Conservation (phyloP, 2,797 vertebrate genomes). For the Malacoraja senta region DNA sequence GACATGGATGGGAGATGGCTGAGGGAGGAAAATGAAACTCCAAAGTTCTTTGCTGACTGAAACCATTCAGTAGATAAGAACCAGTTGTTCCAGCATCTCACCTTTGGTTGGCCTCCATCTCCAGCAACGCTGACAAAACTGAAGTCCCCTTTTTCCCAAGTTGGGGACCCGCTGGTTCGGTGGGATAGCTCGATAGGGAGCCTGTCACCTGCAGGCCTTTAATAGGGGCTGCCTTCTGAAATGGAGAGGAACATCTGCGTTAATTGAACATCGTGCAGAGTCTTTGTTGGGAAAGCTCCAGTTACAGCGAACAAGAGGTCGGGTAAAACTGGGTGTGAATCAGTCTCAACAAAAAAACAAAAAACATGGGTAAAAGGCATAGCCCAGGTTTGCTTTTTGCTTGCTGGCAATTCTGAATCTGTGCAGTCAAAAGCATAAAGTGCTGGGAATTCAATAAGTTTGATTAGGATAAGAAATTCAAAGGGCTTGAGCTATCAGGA, state of each 20-base stretch:
- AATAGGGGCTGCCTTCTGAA: slow-evolving; percentile 78
- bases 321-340: background rate
- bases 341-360: background rate
- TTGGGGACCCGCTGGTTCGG: slow-evolving; percentile 71
- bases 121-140: slow-evolving; percentile 80
- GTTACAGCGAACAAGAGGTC: background rate
- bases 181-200: slow-evolving; percentile 67
- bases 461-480: too few species aligned
- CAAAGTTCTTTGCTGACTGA: background rate
- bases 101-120: slow-evolving; percentile 95
- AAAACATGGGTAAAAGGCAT: background rate
- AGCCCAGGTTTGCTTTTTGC: background rate
- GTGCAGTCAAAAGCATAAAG: background rate
- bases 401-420: background rate
- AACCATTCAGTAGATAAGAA: background rate
- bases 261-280: background rate
- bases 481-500: too few species aligned
- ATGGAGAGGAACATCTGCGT: background rate
- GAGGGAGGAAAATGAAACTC: background rate
- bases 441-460: too few species aligned
- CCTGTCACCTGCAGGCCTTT: slow-evolving; percentile 79
- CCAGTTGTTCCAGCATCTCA: slow-evolving; percentile 57
- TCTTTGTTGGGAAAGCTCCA: background rate
- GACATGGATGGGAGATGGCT: background rate
- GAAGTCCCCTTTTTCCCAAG: slow-evolving; percentile 91